Evolutionary conservation across 1,140 invertebrate genomes (phyloP).

Genomic region (Drosophila seguyi): DNA sequence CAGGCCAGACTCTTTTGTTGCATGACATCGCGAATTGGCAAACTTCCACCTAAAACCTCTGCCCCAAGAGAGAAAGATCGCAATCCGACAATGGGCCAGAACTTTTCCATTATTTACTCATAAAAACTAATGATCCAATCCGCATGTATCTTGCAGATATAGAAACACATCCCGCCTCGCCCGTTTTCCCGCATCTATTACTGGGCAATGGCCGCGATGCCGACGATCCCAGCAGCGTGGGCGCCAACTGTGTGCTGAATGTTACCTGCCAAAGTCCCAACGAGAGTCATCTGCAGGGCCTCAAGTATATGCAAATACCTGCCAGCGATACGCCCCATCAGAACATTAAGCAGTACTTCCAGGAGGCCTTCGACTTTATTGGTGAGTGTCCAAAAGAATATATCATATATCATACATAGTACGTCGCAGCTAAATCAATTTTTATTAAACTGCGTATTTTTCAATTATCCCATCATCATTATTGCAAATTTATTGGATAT

Average conservation of each 20-base stretch:
- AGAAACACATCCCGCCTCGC: conserved; percentile 91
- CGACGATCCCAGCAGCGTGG: conserved; percentile 90
- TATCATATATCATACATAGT: neutral
- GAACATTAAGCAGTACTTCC: conserved; percentile 96
- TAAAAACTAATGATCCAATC: conserved; percentile 56
- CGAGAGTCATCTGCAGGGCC: conserved; percentile 89
- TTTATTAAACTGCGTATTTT: conserved; percentile 3
- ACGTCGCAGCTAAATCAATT: neutral
- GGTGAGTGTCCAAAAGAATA: conserved; percentile 88
- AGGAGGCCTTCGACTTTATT: conserved; percentile 95
- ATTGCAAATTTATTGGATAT: neutral
- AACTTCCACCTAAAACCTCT: conserved; percentile 35
- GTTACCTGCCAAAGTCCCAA: conserved; percentile 93
- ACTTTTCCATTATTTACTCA: conserved; percentile 59
- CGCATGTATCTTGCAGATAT: conserved; percentile 86
- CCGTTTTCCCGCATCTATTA: conserved; percentile 94
- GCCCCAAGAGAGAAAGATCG: conserved; percentile 24
- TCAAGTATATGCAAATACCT: conserved; percentile 93
- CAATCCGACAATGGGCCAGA: conserved; percentile 48
- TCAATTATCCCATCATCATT: neutral
- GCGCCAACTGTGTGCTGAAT: conserved; percentile 92
- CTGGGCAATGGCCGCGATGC: conserved; percentile 95
- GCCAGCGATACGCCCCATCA: conserved; percentile 94
- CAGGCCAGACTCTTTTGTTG: conserved; percentile 71
- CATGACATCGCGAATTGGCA: conserved; percentile 79